Conservation (phyloP, 1,140 invertebrate species). For the Zaprionus africanus region DNA sequence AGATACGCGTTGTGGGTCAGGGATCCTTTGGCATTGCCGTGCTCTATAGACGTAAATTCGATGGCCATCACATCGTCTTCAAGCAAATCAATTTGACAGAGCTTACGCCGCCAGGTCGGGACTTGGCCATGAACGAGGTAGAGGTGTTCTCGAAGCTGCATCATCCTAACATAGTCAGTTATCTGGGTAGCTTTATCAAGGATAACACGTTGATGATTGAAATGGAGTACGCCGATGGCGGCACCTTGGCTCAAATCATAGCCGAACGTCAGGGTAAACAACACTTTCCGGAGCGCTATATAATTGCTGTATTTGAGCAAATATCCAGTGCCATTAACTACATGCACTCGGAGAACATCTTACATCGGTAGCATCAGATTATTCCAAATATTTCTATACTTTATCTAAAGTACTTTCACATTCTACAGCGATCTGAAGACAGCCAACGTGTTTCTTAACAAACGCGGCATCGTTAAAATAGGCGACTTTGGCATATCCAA, state of each 20-base stretch:
- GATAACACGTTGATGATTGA: constrained; percentile 91
- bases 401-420: not conserved
- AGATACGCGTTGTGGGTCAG: constrained; percentile 76
- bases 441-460: constrained; percentile 91
- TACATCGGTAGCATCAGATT: constrained; percentile 87
- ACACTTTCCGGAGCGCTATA: constrained; percentile 86
- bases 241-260: constrained; percentile 89
- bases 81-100: constrained; percentile 92
- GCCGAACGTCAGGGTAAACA: constrained; percentile 81
- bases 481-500: constrained; percentile 94
- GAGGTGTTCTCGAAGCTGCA: constrained; percentile 89
- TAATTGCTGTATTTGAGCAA: constrained; percentile 89
- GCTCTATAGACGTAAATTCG: constrained; percentile 88
- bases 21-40: constrained; percentile 91
- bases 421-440: constrained; percentile 90
- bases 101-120: constrained; percentile 88
- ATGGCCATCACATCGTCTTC: constrained; percentile 89
- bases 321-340: constrained; percentile 89
- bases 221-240: constrained; percentile 93
- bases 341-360: constrained; percentile 90
- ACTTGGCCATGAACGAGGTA: constrained; percentile 91
- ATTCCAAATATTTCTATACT: not conserved
- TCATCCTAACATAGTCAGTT: constrained; percentile 91
- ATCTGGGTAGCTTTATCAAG: constrained; percentile 91
- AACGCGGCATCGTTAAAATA: constrained; percentile 88